Evolutionary conservation across 2,797 vertebrate species (phyloP).

Genomic region (Antennarius maculatus): DNA sequence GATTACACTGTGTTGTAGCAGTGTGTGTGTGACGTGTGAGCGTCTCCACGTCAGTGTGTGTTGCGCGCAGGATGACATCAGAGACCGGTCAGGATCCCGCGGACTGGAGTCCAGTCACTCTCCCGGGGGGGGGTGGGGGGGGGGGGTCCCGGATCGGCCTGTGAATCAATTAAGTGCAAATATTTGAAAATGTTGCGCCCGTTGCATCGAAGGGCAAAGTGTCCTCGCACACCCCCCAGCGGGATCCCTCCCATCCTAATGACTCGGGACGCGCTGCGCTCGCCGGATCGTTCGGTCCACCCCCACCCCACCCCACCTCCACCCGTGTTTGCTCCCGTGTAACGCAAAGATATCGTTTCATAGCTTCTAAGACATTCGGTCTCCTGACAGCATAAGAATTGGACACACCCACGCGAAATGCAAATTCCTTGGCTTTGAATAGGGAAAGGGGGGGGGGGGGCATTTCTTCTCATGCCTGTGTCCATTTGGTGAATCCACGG

Average conservation of each 20-base stretch:
- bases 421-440: no score
- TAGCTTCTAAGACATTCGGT: slow-evolving; percentile 8
- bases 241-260: slow-evolving; percentile 39
- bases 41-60: background rate
- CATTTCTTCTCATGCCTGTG: no score
- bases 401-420: slow-evolving; percentile 27
- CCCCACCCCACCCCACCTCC: background rate
- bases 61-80: background rate
- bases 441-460: no score
- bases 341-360: slow-evolving; percentile 31
- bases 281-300: background rate
- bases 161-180: slow-evolving; percentile 43
- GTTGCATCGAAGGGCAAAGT: slow-evolving; percentile 34
- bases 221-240: slow-evolving; percentile 42
- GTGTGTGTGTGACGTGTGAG: no score
- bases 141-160: slow-evolving; percentile 28
- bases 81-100: slow-evolving; percentile 19
- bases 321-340: slow-evolving; percentile 13
- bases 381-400: slow-evolving; percentile 3
- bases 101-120: slow-evolving; percentile 20
- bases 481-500: no score
- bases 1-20: no score
- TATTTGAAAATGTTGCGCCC: slow-evolving; percentile 22
- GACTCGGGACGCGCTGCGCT: slow-evolving; percentile 41
- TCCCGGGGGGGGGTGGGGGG: no score